These are phyloP conservation scores for Dryobotodes eremita DNA, from an alignment of 2,888 invertebrate species.

Conservation along the genomic window DNA sequence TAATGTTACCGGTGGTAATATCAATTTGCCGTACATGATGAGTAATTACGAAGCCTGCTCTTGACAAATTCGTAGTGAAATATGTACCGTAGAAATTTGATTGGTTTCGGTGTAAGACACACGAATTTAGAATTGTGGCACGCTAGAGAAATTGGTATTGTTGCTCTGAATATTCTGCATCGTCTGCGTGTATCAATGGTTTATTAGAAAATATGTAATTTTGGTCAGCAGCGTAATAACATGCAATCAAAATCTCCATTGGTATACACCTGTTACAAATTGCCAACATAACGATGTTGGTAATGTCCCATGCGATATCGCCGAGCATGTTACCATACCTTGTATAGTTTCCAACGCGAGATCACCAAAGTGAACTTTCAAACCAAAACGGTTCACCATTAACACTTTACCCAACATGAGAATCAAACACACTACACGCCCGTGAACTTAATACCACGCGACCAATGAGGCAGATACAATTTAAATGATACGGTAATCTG, in stretches of 20 bases:
- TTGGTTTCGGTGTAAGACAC: slow-evolving; percentile 78
- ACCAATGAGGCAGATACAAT: slow-evolving; percentile 58
- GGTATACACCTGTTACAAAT: neutral
- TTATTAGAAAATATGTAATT: slow-evolving; percentile 26
- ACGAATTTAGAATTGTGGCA: slow-evolving; percentile 57
- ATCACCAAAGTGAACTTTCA: neutral
- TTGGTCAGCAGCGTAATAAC: slow-evolving; percentile 4
- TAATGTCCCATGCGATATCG: too few species aligned
- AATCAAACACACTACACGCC: slow-evolving; percentile 29
- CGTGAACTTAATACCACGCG: slow-evolving; percentile 48
- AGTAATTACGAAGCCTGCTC: slow-evolving; percentile 86
- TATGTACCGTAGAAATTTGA: slow-evolving; percentile 86
- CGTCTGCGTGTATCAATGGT: slow-evolving; percentile 18
- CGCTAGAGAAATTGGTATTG: slow-evolving; percentile 35
- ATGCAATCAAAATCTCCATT: neutral
- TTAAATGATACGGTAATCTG: slow-evolving; percentile 61
- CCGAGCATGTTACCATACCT: neutral
- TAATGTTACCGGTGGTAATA: slow-evolving; percentile 81
- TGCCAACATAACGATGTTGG: neutral
- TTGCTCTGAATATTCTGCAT: slow-evolving; percentile 43
- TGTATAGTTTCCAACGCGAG: neutral
- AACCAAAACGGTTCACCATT: neutral
- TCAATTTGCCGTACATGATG: slow-evolving; percentile 86
- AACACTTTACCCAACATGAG: slow-evolving; percentile 5
- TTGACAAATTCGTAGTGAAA: slow-evolving; percentile 88